Base-by-base conservation (phyloP, 2,113 vertebrate species). In the Xiphorhynchus elegans region DNA sequence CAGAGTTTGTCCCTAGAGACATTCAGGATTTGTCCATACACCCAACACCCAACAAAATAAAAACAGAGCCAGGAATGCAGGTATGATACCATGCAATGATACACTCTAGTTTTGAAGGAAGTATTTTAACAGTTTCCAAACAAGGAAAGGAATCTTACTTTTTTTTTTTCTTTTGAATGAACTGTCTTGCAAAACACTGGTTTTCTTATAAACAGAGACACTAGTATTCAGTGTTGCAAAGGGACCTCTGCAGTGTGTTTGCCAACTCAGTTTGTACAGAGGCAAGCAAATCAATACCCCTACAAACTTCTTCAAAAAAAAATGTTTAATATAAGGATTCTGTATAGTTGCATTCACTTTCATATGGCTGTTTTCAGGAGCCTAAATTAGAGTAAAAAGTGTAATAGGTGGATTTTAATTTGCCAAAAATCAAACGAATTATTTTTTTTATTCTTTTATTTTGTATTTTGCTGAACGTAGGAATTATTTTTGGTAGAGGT, bases 21-120 rank as follows among this genome's bases (percentile, higher is more conserved):
- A 33, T 33, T 77, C 31, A 50, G 7, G 2, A 17, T 78, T 72
- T 78, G 9, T 55, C 23, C 4, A 49, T 53, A 53, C 16, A 58
- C 6, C 4, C 12, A 59, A 49, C 1, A n/a, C 3, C 3, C 39
- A 55, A 49, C 17, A 26, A 35, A 28, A 25, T 2, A 12, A 64
- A 87, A 64, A 0, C 13, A 68, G 8, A 42, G 5, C 6, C n/a
- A 56, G 13, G 2, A 28, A 39, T 7, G 14, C 10, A 46, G 12
- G 7, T 59, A 19, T 35, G n/a, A 29, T 10, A 2, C 3, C 9
- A 14, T 28, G 16, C 0, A 1, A 7, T n/a, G 10, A 20, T 17
- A 14, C 11, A 29, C 1, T 17, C 3, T 33, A 37, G 20, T 49
- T 73, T 40, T 78, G 29, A 83, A 90, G 14, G 13, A 67, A 82